Conservation (phyloP, 2,888 invertebrate species). For the Idaea biselata region DNA sequence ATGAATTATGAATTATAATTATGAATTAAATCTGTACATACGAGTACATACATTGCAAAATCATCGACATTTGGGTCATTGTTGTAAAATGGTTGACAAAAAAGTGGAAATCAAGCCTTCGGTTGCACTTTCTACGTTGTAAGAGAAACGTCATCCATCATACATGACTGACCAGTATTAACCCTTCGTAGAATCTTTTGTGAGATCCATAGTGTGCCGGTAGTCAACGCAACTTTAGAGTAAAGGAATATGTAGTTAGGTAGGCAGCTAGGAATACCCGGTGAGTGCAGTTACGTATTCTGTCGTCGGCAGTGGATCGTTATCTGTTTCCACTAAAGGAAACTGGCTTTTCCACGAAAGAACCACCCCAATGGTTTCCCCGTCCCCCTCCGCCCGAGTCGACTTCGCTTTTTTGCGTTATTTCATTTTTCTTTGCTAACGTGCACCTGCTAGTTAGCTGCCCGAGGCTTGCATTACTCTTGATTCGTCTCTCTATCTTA, state of each 20-base stretch:
- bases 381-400: constrained; percentile 54
- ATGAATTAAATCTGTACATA: too few species aligned
- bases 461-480: constrained; percentile 63
- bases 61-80: too few species aligned
- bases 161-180: constrained; percentile 49
- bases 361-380: constrained; percentile 66
- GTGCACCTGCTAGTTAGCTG: constrained; percentile 76
- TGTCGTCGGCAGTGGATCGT: constrained; percentile 78
- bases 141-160: not conserved
- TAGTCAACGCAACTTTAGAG: constrained; percentile 50
- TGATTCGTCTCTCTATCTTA: constrained; percentile 44
- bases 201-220: constrained; percentile 53
- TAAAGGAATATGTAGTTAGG: constrained; percentile 41
- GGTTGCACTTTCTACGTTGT: not conserved
- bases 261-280: constrained; percentile 42
- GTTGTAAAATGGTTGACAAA: too few species aligned
- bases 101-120: too few species aligned
- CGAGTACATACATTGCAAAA: too few species aligned
- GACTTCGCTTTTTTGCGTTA: constrained; percentile 74
- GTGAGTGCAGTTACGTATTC: constrained; percentile 77
- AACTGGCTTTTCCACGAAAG: constrained; percentile 77
- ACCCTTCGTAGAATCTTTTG: constrained; percentile 54
- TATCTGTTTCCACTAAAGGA: constrained; percentile 80
- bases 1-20: too few species aligned
- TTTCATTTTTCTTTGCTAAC: constrained; percentile 77